Base-by-base conservation (phyloP, 2,113 vertebrate genomes). In the Meriones unguiculatus region DNA sequence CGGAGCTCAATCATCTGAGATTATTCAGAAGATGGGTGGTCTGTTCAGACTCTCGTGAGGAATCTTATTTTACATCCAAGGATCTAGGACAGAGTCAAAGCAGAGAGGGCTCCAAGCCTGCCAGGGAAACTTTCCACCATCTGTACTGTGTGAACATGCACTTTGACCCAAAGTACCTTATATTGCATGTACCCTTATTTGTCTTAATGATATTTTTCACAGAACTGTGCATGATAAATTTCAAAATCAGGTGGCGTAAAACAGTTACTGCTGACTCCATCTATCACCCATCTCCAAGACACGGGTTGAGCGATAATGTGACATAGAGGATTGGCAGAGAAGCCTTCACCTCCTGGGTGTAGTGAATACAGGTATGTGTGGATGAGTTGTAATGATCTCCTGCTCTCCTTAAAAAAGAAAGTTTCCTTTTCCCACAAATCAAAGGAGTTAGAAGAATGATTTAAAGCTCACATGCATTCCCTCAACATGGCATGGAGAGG, bases 121-220 rank as follows among this genome's bases (percentile, higher is more conserved):
- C 32, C n/a, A 10, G 0, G 0, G 7, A 17, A 65, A 22, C 11
- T 9, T 7, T 12, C 18, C 28, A n/a, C 13, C 15, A 2, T 7
- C 3, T 13, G 59, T 54, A 9, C 25, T 70, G 5, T 0, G 5
- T 50, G 7, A 78, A 92, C 30, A 59, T 25, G 12, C 4, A 20
- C 13, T 57, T 76, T 59, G 57, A 22, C 30, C 50, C 57, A 87
- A n/a, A 15, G 35, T 41, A 70, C 32, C 20, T 54, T 32, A 25
- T 35, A 20, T 69, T 57, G 22, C 35, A 59, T 92, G 35, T 18
- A 73, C 50, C 17, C 12, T n/a, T 59, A 59, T 46, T 91, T 67
- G 57, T 15, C 57, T 24, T n/a, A 73, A 35, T 52, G n/a, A 57
- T 32, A 64, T 88, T 94, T 84, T 76, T 52, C 17, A 81, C 52